phyloP scores from a whole-genome alignment of 2,888 invertebrate species.

The Calameuta filiformis region DNA sequence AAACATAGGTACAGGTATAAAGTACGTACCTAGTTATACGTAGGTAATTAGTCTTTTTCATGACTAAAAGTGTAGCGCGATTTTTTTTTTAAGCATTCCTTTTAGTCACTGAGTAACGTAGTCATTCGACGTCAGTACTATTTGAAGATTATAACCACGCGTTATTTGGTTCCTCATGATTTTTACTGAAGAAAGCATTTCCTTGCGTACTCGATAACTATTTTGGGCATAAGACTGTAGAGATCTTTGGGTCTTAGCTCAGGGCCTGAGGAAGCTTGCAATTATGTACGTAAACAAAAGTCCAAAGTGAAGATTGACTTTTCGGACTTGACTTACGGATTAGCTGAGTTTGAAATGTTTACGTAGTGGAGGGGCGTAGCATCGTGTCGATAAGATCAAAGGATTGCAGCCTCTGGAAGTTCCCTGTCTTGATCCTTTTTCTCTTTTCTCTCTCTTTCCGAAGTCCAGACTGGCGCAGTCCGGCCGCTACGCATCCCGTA shows the following conservation, averaged over 20 bases:
- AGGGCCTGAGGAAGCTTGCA: conserved; percentile 11
- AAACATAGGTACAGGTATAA: neutral
- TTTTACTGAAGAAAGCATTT: too few species aligned
- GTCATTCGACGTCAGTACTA: neutral
- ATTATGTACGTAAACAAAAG: conserved; percentile 4
- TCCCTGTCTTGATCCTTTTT: conserved; percentile 16
- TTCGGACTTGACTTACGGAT: conserved; percentile 50
- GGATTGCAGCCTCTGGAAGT: conserved; percentile 31
- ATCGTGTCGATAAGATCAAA: conserved; percentile 37
- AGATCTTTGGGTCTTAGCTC: neutral
- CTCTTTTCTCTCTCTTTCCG: conserved; percentile 10
- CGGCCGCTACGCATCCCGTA: neutral
- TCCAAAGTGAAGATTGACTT: conserved; percentile 40
- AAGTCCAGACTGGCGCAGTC: neutral
- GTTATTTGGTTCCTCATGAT: neutral
- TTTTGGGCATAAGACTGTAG: conserved; percentile 9
- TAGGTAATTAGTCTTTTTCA: neutral
- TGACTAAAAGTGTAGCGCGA: neutral
- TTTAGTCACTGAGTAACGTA: neutral
- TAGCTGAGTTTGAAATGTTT: conserved; percentile 51
- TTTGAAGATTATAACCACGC: neutral
- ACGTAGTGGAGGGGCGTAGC: conserved; percentile 23
- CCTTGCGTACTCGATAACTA: neutral
- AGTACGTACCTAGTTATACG: neutral
- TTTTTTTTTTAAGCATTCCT: neutral